A percentile compares a stretch with the other conserved stretches of the same genome.
These are phyloP conservation scores for Betta splendens DNA, from an alignment of 2,797 vertebrate species.

Conservation along the genomic window DNA sequence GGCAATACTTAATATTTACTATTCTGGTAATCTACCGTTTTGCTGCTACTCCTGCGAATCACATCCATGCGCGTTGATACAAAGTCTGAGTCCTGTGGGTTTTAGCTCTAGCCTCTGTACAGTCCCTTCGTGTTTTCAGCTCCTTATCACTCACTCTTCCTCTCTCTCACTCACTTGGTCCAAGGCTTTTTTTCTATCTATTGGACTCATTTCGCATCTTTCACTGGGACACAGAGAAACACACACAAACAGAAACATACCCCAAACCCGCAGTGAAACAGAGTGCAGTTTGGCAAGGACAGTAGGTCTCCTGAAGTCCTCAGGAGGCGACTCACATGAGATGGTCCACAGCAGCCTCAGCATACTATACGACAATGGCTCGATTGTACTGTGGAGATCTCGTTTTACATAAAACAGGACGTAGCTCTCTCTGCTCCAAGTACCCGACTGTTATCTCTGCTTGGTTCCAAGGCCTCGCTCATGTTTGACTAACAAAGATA, in stretches of 20 bases:
- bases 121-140: background rate
- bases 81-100: background rate
- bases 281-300: conserved; percentile 38
- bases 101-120: conserved; percentile 1
- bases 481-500: background rate
- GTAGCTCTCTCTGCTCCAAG: background rate
- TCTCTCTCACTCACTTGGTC: conserved; percentile 22
- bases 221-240: conserved; percentile 41
- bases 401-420: conserved; percentile 46
- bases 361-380: conserved; percentile 52
- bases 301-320: conserved; percentile 49
- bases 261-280: conserved; percentile 35
- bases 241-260: conserved; percentile 8
- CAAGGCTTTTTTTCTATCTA: conserved; percentile 41
- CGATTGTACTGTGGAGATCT: conserved; percentile 60
- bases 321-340: conserved; percentile 70
- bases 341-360: conserved; percentile 31
- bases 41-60: conserved; percentile 12
- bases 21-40: conserved; percentile 43
- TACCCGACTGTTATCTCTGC: conserved; percentile 16
- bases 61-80: conserved; percentile 9
- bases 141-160: conserved; percentile 35
- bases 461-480: conserved; percentile 1
- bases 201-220: conserved; percentile 63
- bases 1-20: background rate